Evolutionary conservation across 2,888 invertebrate genomes (phyloP).

Genomic region (Acanthosepion lycidas): DNA sequence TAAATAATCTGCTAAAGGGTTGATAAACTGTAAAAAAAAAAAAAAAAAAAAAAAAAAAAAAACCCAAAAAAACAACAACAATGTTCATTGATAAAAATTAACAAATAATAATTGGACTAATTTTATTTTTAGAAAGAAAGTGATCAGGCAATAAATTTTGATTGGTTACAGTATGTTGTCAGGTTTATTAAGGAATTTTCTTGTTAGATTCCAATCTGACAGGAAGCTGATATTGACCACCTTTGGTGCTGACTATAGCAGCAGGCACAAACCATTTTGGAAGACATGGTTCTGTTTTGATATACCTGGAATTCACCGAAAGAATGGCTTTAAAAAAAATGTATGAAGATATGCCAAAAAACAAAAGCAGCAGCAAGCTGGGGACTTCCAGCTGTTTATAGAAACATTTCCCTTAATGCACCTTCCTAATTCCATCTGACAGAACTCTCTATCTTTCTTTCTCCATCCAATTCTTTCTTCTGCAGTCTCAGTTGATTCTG

Average conservation of each 20-base stretch:
- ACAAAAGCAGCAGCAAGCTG: background rate
- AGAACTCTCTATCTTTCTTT: background rate
- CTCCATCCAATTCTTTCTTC: background rate
- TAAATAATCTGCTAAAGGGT: too few relatives aligned
- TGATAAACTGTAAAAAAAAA: too few relatives aligned
- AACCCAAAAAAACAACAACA: too few relatives aligned
- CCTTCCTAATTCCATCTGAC: conserved; percentile 8
- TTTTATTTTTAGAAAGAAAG: background rate
- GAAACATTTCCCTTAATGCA: background rate
- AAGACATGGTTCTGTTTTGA: background rate
- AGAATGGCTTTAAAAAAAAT: background rate
- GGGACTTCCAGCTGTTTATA: conserved; percentile 17
- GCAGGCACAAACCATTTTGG: background rate
- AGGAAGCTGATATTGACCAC: background rate
- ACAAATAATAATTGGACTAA: background rate
- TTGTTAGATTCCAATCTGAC: background rate
- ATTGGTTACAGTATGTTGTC: background rate
- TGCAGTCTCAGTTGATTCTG: background rate
- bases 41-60: too few relatives aligned
- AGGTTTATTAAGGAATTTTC: background rate
- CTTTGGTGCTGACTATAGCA: background rate
- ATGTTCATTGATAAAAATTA: background rate
- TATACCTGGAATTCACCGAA: conserved; percentile 6
- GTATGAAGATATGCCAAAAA: too few relatives aligned
- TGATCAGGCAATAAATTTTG: background rate